Evolutionary conservation across 2,113 vertebrate species (phyloP).

Genomic region (Saccopteryx leptura): DNA sequence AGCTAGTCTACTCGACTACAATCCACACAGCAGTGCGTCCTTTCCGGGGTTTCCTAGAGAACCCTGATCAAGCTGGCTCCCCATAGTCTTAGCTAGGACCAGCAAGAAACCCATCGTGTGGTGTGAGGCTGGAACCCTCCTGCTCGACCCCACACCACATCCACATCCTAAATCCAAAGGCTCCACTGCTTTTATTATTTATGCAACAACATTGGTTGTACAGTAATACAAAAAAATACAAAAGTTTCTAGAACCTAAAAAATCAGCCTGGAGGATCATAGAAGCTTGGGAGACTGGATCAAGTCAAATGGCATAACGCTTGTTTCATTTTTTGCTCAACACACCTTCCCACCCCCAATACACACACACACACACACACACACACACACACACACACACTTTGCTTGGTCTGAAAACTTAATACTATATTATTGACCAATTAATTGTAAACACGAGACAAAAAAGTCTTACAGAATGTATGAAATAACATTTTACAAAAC

Average conservation of each 20-base stretch:
- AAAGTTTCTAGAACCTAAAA: background rate
- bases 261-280: background rate
- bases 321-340: background rate
- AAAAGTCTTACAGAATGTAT: background rate
- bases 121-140: background rate
- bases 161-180: background rate
- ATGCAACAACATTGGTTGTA: background rate
- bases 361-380: background rate
- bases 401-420: conserved; percentile 8
- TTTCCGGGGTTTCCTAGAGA: background rate
- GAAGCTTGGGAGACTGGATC: background rate
- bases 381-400: background rate
- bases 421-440: background rate
- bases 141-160: background rate
- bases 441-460: background rate
- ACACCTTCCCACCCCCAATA: background rate
- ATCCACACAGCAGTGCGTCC: rapidly evolving
- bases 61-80: background rate
- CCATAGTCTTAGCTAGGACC: background rate
- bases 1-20: background rate
- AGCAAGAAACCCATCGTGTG: background rate
- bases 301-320: background rate
- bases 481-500: background rate
- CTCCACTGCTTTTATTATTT: background rate
- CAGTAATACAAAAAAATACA: conserved; percentile 11